Evolutionary conservation across 1,140 invertebrate genomes (phyloP), one percentile per base, ranked within the genome.

Genomic region (Drosophila nikananu): DNA sequence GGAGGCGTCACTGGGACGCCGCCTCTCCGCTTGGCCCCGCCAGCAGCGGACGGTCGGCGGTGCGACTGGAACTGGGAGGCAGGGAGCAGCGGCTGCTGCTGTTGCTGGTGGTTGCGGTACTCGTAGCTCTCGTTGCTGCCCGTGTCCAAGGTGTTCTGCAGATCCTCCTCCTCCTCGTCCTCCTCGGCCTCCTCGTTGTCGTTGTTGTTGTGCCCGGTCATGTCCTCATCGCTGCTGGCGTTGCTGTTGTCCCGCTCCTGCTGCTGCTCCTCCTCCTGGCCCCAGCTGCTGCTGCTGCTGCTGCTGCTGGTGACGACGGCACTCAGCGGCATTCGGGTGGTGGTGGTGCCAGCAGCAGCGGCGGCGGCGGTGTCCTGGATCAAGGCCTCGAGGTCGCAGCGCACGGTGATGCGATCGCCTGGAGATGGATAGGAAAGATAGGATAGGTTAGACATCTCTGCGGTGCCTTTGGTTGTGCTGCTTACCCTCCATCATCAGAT

Each of bases 361-460:
- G 21, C 21, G 5, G 65, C 21, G 5, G 65, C 35, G 27, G 65
- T 42, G 54, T 94, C 94, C 39, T 96, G 95, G 41, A 96, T 94
- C 30, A 97, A 94, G 0, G 96, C 97, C 77, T 96, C 96, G 4
- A 95, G 94, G 91, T 97, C 96, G 90, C 97, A 97, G 55, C 95
- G 94, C 2, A 97, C 95, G 81, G 96, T 96, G 0, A 97, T 95
- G 35, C 94, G 94, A 81, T 95, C 95, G 77, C 96, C 96, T 96
- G 92, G 30, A n/a, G 0, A 2, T 7, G 3, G 2, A 13, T 21
- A 7, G 12, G 32, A 35, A 12, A 12, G 30, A 30, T 9, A 2
- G 30, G 27, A 27, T n/a, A n/a, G n/a, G 25, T 27, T 27, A 27
- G 23, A n/a, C n/a, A n/a, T 12, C 49, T 19, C 49, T 7, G 1